phyloP scores from a whole-genome alignment of 2,113 vertebrate species.

The Solea solea region DNA sequence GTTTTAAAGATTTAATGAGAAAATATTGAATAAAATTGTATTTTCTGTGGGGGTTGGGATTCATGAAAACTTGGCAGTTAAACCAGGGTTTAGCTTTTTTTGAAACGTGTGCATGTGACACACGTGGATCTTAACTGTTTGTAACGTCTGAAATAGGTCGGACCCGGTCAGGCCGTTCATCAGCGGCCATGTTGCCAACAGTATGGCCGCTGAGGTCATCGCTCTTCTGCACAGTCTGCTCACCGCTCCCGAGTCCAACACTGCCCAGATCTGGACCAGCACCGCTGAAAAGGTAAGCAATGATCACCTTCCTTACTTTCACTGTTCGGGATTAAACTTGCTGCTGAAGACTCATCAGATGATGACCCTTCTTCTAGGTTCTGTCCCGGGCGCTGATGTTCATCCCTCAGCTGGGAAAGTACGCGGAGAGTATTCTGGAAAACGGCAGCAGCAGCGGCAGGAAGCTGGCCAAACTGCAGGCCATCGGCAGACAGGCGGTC shows the following conservation, averaged over 20 bases:
- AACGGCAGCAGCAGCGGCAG: conserved; percentile 93
- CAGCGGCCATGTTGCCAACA: conserved; percentile 97
- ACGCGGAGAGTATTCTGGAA: conserved; percentile 96
- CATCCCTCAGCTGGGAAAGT: conserved; percentile 95
- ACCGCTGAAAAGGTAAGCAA: conserved; percentile 92
- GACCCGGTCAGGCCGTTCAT: conserved; percentile 97
- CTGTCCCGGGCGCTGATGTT: conserved; percentile 96
- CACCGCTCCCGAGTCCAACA: conserved; percentile 95
- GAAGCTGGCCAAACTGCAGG: conserved; percentile 94
- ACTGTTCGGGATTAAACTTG: neutral
- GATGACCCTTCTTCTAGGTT: conserved; percentile 80
- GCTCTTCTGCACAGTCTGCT: conserved; percentile 94
- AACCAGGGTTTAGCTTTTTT: no score
- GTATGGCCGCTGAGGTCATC: conserved; percentile 98
- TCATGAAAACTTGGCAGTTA: no score
- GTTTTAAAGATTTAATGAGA: no score
- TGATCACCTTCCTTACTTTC: neutral
- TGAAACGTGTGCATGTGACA: neutral
- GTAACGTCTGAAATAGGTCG: conserved; percentile 77
- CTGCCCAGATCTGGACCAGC: conserved; percentile 98
- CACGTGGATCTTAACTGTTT: neutral
- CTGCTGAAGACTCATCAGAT: neutral
- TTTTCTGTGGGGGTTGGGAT: no score
- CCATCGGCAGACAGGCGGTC: conserved; percentile 94
- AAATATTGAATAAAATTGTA: no score